Percentiles rank a stretch among this genome's conserved stretches.
phyloP scores from a whole-genome alignment of 2,888 invertebrate species.

The Pterobdella sp. region DNA sequence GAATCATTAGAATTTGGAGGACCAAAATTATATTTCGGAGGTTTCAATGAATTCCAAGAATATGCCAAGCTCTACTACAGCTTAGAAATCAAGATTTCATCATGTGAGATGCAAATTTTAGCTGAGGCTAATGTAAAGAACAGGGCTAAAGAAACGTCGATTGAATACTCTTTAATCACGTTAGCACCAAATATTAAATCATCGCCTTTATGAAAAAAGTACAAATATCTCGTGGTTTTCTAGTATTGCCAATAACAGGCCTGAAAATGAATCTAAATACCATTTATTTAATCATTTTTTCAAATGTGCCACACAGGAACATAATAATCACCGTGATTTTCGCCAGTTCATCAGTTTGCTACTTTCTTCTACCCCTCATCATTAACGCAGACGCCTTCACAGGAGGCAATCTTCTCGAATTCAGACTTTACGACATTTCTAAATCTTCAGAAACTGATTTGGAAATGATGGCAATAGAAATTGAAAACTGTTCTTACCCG shows the following conservation, averaged over 20 bases:
- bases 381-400: slow-evolving; percentile 46
- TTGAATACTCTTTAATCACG: slow-evolving; percentile 3
- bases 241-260: no score
- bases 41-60: slow-evolving; percentile 50
- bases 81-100: slow-evolving; percentile 43
- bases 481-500: slow-evolving; percentile 23
- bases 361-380: slow-evolving; percentile 41
- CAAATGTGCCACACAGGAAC: slow-evolving; percentile 44
- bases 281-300: no score
- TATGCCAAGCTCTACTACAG: slow-evolving; percentile 48
- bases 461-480: slow-evolving; percentile 18
- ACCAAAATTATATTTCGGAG: slow-evolving; percentile 50
- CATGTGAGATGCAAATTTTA: slow-evolving; percentile 44
- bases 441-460: slow-evolving; percentile 4
- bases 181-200: background rate
- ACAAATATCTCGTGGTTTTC: background rate
- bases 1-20: slow-evolving; percentile 52
- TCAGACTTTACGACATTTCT: slow-evolving; percentile 41
- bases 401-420: slow-evolving; percentile 41
- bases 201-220: background rate
- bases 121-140: slow-evolving; percentile 43
- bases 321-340: slow-evolving; percentile 46
- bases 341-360: slow-evolving; percentile 43
- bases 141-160: slow-evolving; percentile 20
- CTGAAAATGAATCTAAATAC: no score